Conservation (phyloP, 1,140 invertebrate species). For the Wiebesia pumilae region DNA sequence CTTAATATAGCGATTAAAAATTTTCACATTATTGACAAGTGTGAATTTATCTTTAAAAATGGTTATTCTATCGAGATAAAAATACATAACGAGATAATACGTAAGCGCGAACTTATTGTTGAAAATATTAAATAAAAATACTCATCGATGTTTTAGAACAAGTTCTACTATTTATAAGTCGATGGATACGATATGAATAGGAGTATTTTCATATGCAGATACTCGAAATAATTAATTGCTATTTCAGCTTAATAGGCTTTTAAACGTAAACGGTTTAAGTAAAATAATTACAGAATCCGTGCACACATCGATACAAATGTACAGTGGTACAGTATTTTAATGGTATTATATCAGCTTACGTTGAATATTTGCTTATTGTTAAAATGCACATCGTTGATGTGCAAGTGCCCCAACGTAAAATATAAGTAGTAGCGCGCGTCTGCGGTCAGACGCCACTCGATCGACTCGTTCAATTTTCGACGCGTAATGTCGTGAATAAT, state of each 20-base stretch:
- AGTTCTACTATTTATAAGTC: neutral
- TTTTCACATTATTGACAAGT: neutral
- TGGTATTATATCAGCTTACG: neutral
- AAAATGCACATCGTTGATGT: neutral
- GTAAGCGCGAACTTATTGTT: too few species aligned
- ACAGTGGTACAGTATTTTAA: neutral
- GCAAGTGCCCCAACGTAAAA: neutral
- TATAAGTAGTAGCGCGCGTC: constrained; percentile 16
- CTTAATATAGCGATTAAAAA: neutral
- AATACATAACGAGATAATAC: neutral
- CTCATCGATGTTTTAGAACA: neutral
- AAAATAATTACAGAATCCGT: neutral
- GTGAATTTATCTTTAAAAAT: neutral
- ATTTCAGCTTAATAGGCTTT: neutral
- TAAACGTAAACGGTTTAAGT: neutral
- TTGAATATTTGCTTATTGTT: neutral
- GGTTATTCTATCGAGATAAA: neutral
- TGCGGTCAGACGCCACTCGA: constrained; percentile 8
- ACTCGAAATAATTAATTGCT: neutral
- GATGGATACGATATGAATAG: neutral
- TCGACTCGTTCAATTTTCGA: constrained; percentile 39
- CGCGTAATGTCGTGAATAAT: constrained; percentile 50
- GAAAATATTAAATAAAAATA: neutral
- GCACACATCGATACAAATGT: too few species aligned
- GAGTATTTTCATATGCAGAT: neutral